A percentile compares a stretch with the other conserved stretches of the same genome.
Evolutionary conservation across 1,140 invertebrate species (phyloP).

Genomic region (Acromyrmex charruanus): DNA sequence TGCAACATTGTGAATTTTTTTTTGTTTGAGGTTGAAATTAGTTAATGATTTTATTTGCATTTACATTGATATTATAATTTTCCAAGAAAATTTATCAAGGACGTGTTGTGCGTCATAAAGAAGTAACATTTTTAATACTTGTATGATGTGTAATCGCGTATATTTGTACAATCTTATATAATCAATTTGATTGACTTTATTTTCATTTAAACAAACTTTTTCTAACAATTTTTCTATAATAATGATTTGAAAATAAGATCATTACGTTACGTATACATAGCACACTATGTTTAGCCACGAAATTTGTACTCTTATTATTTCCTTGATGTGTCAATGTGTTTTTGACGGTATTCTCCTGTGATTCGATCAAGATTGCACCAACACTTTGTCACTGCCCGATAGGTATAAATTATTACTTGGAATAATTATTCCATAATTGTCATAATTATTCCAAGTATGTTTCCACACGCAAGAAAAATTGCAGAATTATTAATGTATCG

Average conservation of each 20-base stretch:
- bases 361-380: background rate
- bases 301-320: background rate
- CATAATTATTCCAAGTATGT: background rate
- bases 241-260: background rate
- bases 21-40: background rate
- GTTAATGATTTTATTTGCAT: background rate
- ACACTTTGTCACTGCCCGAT: conserved; percentile 15
- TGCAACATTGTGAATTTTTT: background rate
- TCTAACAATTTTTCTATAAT: background rate
- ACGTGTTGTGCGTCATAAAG: background rate
- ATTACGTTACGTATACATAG: background rate
- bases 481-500: background rate
- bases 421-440: too few species aligned
- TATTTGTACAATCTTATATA: background rate
- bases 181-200: background rate
- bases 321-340: background rate
- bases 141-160: background rate
- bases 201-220: background rate
- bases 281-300: background rate
- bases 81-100: background rate
- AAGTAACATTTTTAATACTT: background rate
- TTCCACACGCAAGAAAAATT: background rate
- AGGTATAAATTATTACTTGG: background rate
- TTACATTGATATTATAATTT: background rate
- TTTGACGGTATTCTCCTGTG: background rate